These are phyloP conservation scores for Dendroctonus ponderosae DNA, from an alignment of 1,140 invertebrate species.

Conservation along the genomic window DNA sequence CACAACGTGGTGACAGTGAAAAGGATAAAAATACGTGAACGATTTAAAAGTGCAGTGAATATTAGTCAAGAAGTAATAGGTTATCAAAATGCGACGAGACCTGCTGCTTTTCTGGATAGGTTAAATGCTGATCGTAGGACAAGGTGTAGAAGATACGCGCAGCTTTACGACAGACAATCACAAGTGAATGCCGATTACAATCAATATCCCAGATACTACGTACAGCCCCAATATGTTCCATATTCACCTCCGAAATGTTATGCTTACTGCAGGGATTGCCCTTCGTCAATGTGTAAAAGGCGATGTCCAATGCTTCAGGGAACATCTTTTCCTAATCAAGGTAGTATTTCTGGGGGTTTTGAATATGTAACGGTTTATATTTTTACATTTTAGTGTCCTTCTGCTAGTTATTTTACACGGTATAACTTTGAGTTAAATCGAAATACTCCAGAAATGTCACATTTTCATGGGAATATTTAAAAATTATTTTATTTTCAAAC, in stretches of 20 bases:
- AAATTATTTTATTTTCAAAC: too few species aligned
- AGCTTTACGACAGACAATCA: constrained; percentile 27
- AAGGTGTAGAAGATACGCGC: constrained; percentile 30
- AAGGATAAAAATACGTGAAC: constrained; percentile 21
- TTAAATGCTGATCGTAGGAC: constrained; percentile 3
- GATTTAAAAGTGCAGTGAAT: not conserved
- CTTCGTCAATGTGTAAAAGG: constrained; percentile 31
- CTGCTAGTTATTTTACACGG: too few species aligned
- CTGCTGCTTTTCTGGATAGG: not conserved
- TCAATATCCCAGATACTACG: constrained; percentile 13
- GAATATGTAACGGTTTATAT: too few species aligned
- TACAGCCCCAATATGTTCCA: constrained; percentile 3
- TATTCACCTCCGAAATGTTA: constrained; percentile 20
- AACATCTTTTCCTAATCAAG: constrained; percentile 9
- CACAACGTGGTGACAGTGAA: constrained; percentile 21
- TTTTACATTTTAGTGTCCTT: not conserved
- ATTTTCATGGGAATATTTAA: too few species aligned
- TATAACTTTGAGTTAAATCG: too few species aligned
- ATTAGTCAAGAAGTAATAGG: not conserved
- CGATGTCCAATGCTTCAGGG: constrained; percentile 17
- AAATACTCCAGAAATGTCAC: too few species aligned
- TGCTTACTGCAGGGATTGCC: constrained; percentile 33
- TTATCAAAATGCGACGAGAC: not conserved
- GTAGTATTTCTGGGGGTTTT: not conserved
- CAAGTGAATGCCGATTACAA: constrained; percentile 7